These are phyloP conservation scores for Tamandua tetradactyla DNA, from an alignment of 2,797 vertebrate species.

Conservation along the genomic window DNA sequence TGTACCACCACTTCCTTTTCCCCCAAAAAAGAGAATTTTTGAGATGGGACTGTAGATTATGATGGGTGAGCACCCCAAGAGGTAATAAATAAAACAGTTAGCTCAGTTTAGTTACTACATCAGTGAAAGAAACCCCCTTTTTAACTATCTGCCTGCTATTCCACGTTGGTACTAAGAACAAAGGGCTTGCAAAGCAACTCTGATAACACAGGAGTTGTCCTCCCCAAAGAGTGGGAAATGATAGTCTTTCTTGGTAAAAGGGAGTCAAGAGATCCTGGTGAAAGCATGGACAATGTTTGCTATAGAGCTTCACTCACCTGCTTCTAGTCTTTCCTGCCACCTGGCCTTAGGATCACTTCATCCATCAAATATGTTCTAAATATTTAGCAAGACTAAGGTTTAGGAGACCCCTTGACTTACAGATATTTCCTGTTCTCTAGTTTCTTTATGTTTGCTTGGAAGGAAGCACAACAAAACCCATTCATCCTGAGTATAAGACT, in stretches of 20 bases:
- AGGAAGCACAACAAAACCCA: background rate
- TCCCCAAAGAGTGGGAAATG: background rate
- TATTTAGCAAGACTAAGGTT: background rate
- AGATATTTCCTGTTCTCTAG: background rate
- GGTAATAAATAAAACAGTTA: background rate
- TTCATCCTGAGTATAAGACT: background rate
- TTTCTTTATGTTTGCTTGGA: background rate
- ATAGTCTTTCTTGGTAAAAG: background rate
- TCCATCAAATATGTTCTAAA: background rate
- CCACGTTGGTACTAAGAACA: background rate
- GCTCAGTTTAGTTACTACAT: background rate
- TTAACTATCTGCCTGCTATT: background rate
- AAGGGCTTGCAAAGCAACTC: background rate
- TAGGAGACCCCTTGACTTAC: background rate
- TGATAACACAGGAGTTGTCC: background rate
- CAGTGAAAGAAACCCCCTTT: background rate
- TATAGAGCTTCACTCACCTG: background rate
- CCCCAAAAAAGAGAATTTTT: background rate
- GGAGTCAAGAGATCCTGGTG: background rate
- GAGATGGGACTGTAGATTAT: background rate
- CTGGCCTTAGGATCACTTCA: background rate
- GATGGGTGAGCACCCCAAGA: background rate
- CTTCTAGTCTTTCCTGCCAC: background rate
- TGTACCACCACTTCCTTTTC: too few relatives aligned
- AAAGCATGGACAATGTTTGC: background rate